Evolutionary conservation across 2,113 vertebrate species (phyloP).

Genomic region (Zosterops lateralis): DNA sequence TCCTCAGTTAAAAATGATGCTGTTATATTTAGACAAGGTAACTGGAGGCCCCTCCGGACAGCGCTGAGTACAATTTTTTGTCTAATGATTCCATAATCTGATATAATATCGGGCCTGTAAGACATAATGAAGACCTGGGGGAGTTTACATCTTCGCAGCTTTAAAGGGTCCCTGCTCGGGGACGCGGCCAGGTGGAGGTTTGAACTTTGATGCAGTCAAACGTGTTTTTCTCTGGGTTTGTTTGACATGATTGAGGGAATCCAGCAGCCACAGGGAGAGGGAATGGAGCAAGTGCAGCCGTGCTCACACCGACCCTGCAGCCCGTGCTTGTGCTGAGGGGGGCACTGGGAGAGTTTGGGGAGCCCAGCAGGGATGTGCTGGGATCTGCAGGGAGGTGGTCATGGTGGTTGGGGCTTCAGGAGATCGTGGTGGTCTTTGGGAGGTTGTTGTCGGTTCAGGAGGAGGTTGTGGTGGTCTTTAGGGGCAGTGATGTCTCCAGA

Average conservation of each 20-base stretch:
- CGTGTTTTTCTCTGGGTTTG: constrained; percentile 50
- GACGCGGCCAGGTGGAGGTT: constrained; percentile 49
- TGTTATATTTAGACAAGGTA: constrained; percentile 71
- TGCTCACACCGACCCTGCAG: not conserved
- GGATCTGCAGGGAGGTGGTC: accelerated
- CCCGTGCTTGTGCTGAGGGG: accelerated
- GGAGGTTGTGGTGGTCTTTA: not conserved
- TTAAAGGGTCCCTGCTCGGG: constrained; percentile 41
- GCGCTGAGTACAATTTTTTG: constrained; percentile 48
- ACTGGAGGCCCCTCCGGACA: constrained; percentile 52
- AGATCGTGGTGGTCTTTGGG: accelerated
- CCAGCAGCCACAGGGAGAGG: not conserved
- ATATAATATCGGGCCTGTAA: constrained; percentile 60
- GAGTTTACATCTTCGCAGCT: constrained; percentile 53
- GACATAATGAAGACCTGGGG: constrained; percentile 71
- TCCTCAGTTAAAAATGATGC: constrained; percentile 57
- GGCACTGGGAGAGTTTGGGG: accelerated
- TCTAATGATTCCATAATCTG: constrained; percentile 72
- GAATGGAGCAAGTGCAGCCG: not conserved
- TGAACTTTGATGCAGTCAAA: constrained; percentile 59
- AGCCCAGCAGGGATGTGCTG: accelerated
- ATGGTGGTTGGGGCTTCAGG: not conserved
- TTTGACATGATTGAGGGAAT: constrained; percentile 45
- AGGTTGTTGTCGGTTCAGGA: not conserved
- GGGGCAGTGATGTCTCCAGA: not conserved